A percentile compares a stretch with the other conserved stretches of the same genome.
Evolutionary conservation across 2,113 vertebrate genomes (phyloP).

Genomic region (Notothenia coriiceps): DNA sequence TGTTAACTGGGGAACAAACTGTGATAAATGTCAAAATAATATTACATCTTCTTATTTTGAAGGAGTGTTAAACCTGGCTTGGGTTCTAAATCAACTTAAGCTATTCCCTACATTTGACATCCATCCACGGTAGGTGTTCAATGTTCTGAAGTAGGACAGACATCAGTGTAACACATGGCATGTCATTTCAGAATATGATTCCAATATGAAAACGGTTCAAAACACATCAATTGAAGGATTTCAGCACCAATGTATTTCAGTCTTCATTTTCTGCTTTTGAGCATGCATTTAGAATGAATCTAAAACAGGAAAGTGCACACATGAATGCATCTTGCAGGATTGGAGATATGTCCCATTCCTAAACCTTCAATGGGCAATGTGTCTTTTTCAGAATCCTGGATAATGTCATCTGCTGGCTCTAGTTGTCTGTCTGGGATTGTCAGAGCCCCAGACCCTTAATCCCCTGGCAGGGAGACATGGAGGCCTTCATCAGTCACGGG

Average conservation of each 20-base stretch:
- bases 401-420: constrained; percentile 23
- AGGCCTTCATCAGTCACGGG: constrained; percentile 77
- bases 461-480: constrained; percentile 20
- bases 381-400: constrained; percentile 47
- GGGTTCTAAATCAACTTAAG: too few species aligned
- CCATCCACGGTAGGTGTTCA: neutral
- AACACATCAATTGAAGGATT: constrained; percentile 3
- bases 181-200: neutral
- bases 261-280: constrained; percentile 7
- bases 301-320: neutral
- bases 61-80: neutral
- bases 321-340: constrained; percentile 4
- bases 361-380: constrained; percentile 1
- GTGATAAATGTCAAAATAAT: neutral
- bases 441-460: constrained; percentile 19
- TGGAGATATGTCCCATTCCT: neutral
- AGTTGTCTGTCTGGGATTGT: constrained; percentile 5
- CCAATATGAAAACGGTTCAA: constrained; percentile 1
- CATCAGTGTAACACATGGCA: neutral
- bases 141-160: neutral
- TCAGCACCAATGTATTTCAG: constrained; percentile 13
- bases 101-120: neutral
- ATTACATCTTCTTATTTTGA: neutral
- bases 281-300: neutral
- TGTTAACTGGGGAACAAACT: constrained; percentile 2